Base-by-base conservation (phyloP, 2,797 vertebrate species). In the Spinus olivaceus region DNA sequence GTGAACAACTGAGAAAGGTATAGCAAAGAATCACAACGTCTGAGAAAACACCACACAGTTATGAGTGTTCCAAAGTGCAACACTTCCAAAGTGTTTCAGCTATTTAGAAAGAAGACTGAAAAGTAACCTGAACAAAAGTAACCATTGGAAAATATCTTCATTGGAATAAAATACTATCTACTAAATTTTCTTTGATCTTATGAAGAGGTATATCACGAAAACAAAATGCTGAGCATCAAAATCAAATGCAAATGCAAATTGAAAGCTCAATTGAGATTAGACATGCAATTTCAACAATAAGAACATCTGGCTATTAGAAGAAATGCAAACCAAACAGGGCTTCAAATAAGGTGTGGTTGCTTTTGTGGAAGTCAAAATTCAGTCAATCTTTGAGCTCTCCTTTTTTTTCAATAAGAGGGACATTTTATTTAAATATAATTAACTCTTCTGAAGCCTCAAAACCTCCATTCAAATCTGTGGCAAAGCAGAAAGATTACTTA, bases 191-290 rank as follows among this genome's bases (percentile, higher is more conserved):
- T 85, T 85, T 65, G 50, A 60, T 77, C 30, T 82, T 73, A 35
- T 11, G 23, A 85, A 78, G 32, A 70, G 19, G 28, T 9, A 42
- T 50, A 67, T 81, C 18, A 47, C 49, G 64, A 57, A 47, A 85
- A 64, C 18, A 82, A 82, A 77, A 85, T 37, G 20, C 24, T 77
- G 30, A 92, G 41, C 42, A 50, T 16, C 7, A 22, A 91, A 74
- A 54, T 59, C 8, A 92, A 86, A 79, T 76, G 84, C 16, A 67
- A 93, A 84, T 53, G 37, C 32, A 78, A 81, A 91, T 22, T 73
- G 32, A 79, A 92, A 92, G 80, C 33, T 73, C 57, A 53, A 3
- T 32, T 42, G 32, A 78, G 56, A 76, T 82, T 66, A 92, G 60
- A 42, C 24, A 51, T 46, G 44, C 3, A 47, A 41, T 67, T 91